Evolutionary conservation across 2,888 invertebrate species (phyloP).

Genomic region (Cheilosia variabilis): DNA sequence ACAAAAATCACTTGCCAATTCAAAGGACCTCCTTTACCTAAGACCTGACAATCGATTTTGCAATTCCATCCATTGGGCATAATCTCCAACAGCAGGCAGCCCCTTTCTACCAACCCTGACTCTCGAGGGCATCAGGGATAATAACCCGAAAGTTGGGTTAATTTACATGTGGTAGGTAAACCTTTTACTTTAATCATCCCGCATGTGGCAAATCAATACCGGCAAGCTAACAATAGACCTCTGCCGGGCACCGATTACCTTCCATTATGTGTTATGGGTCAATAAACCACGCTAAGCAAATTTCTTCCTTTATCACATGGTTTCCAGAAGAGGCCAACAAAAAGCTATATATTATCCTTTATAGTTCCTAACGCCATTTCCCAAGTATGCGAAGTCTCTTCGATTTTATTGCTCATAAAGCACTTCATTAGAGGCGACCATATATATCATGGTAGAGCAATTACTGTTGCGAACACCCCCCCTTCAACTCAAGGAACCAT

Average conservation of each 20-base stretch:
- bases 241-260: background rate
- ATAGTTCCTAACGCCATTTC: constrained; percentile 1
- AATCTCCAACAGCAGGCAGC: no score
- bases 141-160: no score
- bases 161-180: no score
- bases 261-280: background rate
- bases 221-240: constrained; percentile 1
- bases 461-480: background rate
- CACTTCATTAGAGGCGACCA: constrained; percentile 41
- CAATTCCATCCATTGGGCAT: no score
- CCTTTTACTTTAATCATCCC: background rate
- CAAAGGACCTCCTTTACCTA: no score
- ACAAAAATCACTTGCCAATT: no score
- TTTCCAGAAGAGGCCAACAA: background rate
- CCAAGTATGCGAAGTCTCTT: constrained; percentile 1
- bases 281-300: constrained; percentile 33
- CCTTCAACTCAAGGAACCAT: background rate
- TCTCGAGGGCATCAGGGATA: no score
- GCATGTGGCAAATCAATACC: background rate
- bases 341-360: constrained; percentile 22
- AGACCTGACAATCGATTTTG: no score
- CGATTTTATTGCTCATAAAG: constrained; percentile 47
- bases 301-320: constrained; percentile 19
- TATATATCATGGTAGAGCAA: constrained; percentile 14
- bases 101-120: no score